Evolutionary conservation across 2,888 invertebrate genomes (phyloP).

Genomic region (Lasioglossum pauxillum): DNA sequence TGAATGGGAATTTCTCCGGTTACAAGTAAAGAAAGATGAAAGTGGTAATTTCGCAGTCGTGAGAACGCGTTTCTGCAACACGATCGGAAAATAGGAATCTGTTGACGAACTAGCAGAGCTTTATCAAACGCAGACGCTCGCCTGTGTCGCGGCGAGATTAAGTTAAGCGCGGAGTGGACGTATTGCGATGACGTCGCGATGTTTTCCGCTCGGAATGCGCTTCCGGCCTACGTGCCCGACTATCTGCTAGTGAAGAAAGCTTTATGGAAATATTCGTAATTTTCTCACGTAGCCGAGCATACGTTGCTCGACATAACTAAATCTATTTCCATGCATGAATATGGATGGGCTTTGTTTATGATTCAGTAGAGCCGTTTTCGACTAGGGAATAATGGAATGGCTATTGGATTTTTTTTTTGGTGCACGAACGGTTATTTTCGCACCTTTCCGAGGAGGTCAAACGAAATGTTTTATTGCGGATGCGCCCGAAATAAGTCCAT

Average conservation of each 20-base stretch:
- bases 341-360: constrained; percentile 66
- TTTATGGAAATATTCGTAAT: constrained; percentile 63
- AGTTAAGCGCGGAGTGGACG: constrained; percentile 73
- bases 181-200: constrained; percentile 65
- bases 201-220: constrained; percentile 63
- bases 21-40: background rate
- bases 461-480: constrained; percentile 45
- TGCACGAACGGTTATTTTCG: constrained; percentile 16
- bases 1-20: background rate
- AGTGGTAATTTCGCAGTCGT: background rate
- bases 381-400: constrained; percentile 51
- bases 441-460: constrained; percentile 35
- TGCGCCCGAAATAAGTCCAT: constrained; percentile 34
- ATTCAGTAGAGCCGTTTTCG: constrained; percentile 61
- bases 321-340: constrained; percentile 64
- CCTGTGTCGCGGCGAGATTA: constrained; percentile 59
- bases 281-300: constrained; percentile 57
- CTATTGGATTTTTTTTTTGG: constrained; percentile 32
- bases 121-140: constrained; percentile 15
- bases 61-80: background rate
- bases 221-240: constrained; percentile 62
- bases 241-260: constrained; percentile 53
- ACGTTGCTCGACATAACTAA: constrained; percentile 54
- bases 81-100: constrained; percentile 17
- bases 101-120: background rate